Evolutionary conservation across 2,888 invertebrate species (phyloP).

Genomic region (Ceraclea dissimilis): DNA sequence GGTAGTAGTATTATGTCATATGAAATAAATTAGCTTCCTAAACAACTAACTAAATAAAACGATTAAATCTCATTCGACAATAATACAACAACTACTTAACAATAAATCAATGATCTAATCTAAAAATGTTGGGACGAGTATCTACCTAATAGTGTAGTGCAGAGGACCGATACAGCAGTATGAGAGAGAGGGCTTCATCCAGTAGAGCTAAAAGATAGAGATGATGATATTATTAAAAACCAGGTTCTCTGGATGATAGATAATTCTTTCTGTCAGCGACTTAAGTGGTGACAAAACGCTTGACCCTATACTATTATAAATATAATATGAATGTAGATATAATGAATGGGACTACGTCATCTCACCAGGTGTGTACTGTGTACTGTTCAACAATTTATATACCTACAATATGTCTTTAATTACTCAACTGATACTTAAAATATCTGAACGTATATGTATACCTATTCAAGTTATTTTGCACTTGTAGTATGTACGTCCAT

Average conservation of each 20-base stretch:
- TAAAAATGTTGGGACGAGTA: background rate
- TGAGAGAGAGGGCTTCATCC: background rate
- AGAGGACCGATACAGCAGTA: background rate
- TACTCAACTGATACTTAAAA: too few relatives aligned
- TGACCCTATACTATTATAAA: too few relatives aligned
- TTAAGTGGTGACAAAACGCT: constrained; percentile 20
- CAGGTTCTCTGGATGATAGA: constrained; percentile 16
- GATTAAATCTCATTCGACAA: constrained; percentile 7
- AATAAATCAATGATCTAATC: constrained; percentile 15
- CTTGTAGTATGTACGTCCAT: too few relatives aligned
- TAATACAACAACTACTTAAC: constrained; percentile 1
- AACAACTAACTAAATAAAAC: background rate
- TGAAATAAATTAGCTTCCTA: constrained; percentile 8
- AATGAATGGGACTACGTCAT: background rate
- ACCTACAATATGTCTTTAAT: too few relatives aligned
- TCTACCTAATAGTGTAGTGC: background rate
- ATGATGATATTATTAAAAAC: constrained; percentile 10
- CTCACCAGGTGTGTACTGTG: background rate
- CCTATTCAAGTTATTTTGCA: too few relatives aligned
- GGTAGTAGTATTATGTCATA: background rate
- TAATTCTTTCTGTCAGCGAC: constrained; percentile 19
- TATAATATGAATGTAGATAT: background rate
- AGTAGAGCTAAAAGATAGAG: background rate
- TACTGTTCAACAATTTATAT: too few relatives aligned
- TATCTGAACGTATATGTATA: too few relatives aligned